Evolutionary conservation across 2,888 invertebrate species (phyloP), one percentile per base, ranked within the genome.

Genomic region (Andrena bucephala): DNA sequence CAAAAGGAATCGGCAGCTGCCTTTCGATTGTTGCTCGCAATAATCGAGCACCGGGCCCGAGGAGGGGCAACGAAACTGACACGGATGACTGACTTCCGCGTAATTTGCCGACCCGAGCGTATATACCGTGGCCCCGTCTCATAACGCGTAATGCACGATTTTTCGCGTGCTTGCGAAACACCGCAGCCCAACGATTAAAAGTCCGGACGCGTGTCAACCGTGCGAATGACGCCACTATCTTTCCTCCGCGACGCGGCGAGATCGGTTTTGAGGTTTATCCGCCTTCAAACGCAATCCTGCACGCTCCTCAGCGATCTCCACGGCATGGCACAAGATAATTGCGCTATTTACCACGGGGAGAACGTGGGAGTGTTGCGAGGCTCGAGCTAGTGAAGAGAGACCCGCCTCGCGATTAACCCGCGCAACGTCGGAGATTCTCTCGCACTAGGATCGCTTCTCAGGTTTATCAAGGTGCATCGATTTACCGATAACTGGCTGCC

Each of bases 401-500:
- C 33, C 24, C 13, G 27, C 50, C 7, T 8, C 24, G 24, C 5
- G 4, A 10, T 42, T 42, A 16, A 42, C 10, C 36, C 16, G 16
- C 20, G 33, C 8, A 63, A 16, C n/a, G 6, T 8, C 20, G 24
- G n/a, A 20, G 13, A 33, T 27, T 24, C 27, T 16, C 36, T 2
- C n/a, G 24, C 27, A 16, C 48, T 60, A n/a, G 20, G 60, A 48
- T 33, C 31, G 29, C 0, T 24, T 13, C 1, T 42, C 10, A 16
- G 8, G 24, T 27, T 0, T 4, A 60, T 24, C 20, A 31, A 31
- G 10, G 5, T 20, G 60, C n/a, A 60, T 62, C 67, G 66, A 69
- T 82, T 88, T 87, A 90, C 90, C 90, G 73, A n/a, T 8, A 82
- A 27, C n/a, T 81, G 27, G 59, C 27, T 71, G 70, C 33, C 63